Percentiles rank a stretch among this genome's conserved stretches.
Conservation (phyloP, 2,113 vertebrate genomes). For the Alaudala cheleensis region DNA sequence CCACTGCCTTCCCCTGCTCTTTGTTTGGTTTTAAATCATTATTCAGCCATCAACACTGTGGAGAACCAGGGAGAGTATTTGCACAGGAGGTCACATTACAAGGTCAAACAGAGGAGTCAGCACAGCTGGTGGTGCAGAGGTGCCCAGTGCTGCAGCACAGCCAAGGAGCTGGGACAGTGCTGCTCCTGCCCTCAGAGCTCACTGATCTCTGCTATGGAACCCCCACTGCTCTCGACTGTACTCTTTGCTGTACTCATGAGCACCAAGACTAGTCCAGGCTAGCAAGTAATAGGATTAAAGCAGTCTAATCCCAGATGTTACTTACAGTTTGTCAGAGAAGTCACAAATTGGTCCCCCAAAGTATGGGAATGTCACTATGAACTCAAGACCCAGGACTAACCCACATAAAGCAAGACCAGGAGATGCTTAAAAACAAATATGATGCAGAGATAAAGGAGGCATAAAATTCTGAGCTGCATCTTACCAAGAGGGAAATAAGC, state of each 20-base stretch:
- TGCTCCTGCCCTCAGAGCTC: background rate
- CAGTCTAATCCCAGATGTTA: background rate
- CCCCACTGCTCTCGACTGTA: background rate
- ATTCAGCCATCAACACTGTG: background rate
- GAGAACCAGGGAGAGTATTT: background rate
- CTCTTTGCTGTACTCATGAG: background rate
- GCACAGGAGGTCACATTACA: background rate
- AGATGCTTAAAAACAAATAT: background rate
- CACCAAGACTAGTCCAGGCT: background rate
- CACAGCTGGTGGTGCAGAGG: background rate
- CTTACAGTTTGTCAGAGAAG: background rate
- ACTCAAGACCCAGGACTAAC: background rate
- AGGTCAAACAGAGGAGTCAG: background rate
- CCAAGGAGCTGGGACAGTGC: background rate
- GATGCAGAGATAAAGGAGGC: background rate
- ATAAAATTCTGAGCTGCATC: background rate
- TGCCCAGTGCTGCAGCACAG: background rate
- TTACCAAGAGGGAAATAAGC: background rate
- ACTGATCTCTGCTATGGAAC: background rate
- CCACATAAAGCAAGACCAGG: background rate
- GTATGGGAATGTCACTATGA: accelerated
- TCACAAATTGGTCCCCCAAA: background rate
- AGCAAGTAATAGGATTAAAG: background rate
- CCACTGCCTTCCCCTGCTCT: accelerated
- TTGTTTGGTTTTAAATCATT: background rate